A percentile compares a stretch with the other conserved stretches of the same genome.
Evolutionary conservation across 2,888 invertebrate species (phyloP).

Genomic region (Nebria brevicollis): DNA sequence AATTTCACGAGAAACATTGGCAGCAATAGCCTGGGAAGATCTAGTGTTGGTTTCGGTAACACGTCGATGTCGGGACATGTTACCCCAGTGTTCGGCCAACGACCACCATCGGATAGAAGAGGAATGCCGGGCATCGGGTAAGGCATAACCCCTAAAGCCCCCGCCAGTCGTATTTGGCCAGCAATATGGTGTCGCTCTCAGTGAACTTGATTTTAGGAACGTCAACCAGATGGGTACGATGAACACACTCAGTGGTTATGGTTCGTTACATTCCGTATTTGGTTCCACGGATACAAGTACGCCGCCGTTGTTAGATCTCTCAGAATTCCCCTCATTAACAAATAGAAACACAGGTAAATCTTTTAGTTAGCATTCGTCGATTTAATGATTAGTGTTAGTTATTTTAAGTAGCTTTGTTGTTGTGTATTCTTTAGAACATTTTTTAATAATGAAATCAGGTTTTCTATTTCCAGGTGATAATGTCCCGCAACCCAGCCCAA

Average conservation of each 20-base stretch:
- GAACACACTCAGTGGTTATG: slow-evolving; percentile 72
- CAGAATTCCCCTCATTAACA: slow-evolving; percentile 92
- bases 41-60: slow-evolving; percentile 73
- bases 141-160: slow-evolving; percentile 52
- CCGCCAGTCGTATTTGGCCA: slow-evolving; percentile 44
- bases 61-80: slow-evolving; percentile 80
- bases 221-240: slow-evolving; percentile 57
- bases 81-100: slow-evolving; percentile 83
- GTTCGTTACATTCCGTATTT: slow-evolving; percentile 83
- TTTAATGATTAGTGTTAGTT: no score
- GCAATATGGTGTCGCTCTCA: background rate
- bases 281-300: slow-evolving; percentile 80
- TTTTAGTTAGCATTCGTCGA: no score
- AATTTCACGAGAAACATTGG: slow-evolving; percentile 92
- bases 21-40: slow-evolving; percentile 76
- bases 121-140: slow-evolving; percentile 66
- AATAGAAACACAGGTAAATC: slow-evolving; percentile 68
- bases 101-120: slow-evolving; percentile 82
- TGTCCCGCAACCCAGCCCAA: slow-evolving; percentile 82
- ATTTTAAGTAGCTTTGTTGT: no score
- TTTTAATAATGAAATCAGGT: background rate
- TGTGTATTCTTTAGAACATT: background rate
- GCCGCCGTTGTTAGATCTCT: slow-evolving; percentile 88
- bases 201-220: slow-evolving; percentile 38
- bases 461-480: slow-evolving; percentile 67